Conservation (phyloP, 2,113 vertebrate species). For the Nycticryphes semicollaris region DNA sequence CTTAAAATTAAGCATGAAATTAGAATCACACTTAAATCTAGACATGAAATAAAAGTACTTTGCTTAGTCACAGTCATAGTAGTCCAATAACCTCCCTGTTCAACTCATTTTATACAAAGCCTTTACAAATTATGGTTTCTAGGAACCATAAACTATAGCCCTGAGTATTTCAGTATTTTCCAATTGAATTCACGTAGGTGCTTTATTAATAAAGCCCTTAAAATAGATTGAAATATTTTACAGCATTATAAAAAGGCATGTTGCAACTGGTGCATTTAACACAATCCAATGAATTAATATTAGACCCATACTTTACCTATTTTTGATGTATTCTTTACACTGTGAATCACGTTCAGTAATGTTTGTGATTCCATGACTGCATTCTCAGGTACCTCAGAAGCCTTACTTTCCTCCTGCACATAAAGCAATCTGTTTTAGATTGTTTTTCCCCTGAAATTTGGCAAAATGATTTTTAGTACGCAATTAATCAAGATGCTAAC, state of each 20-base stretch:
- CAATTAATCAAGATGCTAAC: not conserved
- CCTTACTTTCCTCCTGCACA: not conserved
- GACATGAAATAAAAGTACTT: not conserved
- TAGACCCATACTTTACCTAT: not conserved
- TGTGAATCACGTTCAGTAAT: not conserved
- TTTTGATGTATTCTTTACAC: not conserved
- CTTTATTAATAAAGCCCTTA: not conserved
- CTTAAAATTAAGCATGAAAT: not conserved
- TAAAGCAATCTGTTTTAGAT: not conserved
- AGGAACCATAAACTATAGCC: not conserved
- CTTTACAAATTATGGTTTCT: not conserved
- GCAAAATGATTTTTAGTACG: not conserved
- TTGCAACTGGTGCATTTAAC: not conserved
- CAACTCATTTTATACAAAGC: not conserved
- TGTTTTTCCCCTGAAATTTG: accelerated
- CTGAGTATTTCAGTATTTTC: not conserved
- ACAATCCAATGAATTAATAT: not conserved
- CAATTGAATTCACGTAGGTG: not conserved
- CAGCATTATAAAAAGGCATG: not conserved
- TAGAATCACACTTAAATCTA: not conserved
- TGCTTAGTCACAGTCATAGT: not conserved
- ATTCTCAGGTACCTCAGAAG: not conserved
- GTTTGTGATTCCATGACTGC: not conserved
- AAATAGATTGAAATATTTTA: not conserved
- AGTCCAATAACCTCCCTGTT: not conserved